Evolutionary conservation across 2,888 invertebrate genomes (phyloP), one percentile per base, ranked within the genome.

Genomic region (Poecilus cupreus): DNA sequence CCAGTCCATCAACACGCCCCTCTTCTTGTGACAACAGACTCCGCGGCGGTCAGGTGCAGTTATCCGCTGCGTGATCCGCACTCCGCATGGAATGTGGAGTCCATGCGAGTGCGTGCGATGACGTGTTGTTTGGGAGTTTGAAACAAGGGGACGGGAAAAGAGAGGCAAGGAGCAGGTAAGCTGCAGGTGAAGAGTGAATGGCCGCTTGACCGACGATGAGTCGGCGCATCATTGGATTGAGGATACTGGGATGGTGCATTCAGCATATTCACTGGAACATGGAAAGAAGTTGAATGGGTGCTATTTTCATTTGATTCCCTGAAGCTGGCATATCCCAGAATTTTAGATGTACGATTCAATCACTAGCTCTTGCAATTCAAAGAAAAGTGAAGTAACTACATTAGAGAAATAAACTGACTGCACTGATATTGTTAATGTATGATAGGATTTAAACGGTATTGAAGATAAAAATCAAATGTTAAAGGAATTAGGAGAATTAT

Each of bases 101-200:
- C n/a, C 60, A 26, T 60, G 60, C 60, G 46, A 13, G 13, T 46
- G 46, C 46, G 46, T 46, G 37, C 37, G 64, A 32, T 68, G 64
- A 68, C 64, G 64, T 68, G 64, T 68, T 32, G 18, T n/a, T 13
- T 32, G 37, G 16, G 37, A 3, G n/a, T 1, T 5, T 11, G 32
- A 18, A 18, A 8, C 1, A 32, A 16, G 13, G 32, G 10, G n/a
- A 60, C 1, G 60, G 13, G 26, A 16, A 11, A 3, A 3, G 32
- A 5, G 60, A 46, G 26, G 26, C 22, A 16, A 8, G n/a, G 51
- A 2, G 26, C 8, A 32, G 32, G 32, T 5, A 6, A 10, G 24
- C 16, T 57, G 60, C 78, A 80, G 80, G 80, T 80, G 64, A 80
- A 72, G 80, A 80, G 80, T 80, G 80, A 80, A 80, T 80, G 80